A percentile compares a stretch with the other conserved stretches of the same genome.
Evolutionary conservation across 2,888 invertebrate genomes (phyloP).

Genomic region (Conus canariensis): DNA sequence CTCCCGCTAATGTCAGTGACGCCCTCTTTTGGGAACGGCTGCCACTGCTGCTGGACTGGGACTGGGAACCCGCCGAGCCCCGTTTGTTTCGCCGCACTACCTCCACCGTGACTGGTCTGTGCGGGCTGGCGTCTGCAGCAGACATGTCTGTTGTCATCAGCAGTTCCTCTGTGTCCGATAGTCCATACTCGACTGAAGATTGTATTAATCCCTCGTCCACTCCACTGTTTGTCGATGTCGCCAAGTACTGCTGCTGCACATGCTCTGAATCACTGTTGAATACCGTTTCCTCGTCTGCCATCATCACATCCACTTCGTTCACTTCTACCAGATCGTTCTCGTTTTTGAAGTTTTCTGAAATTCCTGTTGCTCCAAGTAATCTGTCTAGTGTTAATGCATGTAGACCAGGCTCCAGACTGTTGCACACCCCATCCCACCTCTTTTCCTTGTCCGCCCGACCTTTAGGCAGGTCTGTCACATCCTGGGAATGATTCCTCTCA

Average conservation of each 20-base stretch:
- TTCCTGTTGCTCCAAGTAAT: constrained; percentile 30
- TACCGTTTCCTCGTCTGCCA: background rate
- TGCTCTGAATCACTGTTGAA: background rate
- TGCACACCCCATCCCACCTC: background rate
- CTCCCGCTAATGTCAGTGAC: constrained; percentile 18
- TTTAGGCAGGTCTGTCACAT: background rate
- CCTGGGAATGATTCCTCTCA: background rate
- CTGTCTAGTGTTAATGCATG: constrained; percentile 23
- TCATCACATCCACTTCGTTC: constrained; percentile 15
- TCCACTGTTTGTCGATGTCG: background rate
- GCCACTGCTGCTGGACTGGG: constrained; percentile 37
- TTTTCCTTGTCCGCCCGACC: background rate
- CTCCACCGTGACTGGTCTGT: constrained; percentile 9
- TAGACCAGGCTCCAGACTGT: background rate
- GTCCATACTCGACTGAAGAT: background rate
- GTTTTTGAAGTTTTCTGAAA: constrained; percentile 25
- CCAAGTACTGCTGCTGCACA: background rate
- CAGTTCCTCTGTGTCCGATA: constrained; percentile 18
- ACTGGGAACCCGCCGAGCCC: constrained; percentile 25
- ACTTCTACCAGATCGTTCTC: background rate
- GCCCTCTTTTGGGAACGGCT: constrained; percentile 39
- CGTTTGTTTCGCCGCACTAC: constrained; percentile 2
- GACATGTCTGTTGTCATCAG: background rate
- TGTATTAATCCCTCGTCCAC: constrained; percentile 10
- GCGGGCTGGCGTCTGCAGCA: background rate